Evolutionary conservation across 2,113 vertebrate genomes (phyloP).

Genomic region (Ceyx melanurus): DNA sequence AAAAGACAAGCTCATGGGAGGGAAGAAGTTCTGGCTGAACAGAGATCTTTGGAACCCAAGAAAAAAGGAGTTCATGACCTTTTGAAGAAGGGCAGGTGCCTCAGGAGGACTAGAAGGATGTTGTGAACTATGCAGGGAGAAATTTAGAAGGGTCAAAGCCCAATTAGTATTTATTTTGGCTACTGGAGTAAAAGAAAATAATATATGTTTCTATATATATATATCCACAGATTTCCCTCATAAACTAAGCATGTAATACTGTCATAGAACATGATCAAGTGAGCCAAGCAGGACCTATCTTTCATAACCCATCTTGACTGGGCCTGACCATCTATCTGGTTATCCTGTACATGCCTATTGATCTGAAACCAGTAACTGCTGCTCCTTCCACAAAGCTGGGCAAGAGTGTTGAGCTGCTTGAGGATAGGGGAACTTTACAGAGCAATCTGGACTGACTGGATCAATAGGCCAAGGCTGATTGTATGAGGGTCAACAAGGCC

Average conservation of each 20-base stretch:
- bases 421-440: not conserved
- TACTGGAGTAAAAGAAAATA: not conserved
- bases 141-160: not conserved
- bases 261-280: not conserved
- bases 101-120: not conserved
- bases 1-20: not conserved
- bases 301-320: not conserved
- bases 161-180: not conserved
- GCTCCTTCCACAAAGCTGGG: not conserved
- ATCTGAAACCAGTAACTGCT: not conserved
- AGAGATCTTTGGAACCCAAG: not conserved
- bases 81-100: not conserved
- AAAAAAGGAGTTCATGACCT: not conserved
- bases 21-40: not conserved
- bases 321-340: not conserved
- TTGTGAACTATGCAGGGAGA: not conserved
- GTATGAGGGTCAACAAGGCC: not conserved
- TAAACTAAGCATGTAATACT: not conserved
- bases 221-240: not conserved
- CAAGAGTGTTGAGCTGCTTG: not conserved
- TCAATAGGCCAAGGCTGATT: rapidly evolving
- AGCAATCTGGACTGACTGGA: not conserved
- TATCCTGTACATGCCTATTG: not conserved
- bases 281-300: not conserved
- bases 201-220: not conserved